These are phyloP conservation scores for Ormyrus labotus DNA, from an alignment of 2,888 invertebrate genomes.

Conservation along the genomic window DNA sequence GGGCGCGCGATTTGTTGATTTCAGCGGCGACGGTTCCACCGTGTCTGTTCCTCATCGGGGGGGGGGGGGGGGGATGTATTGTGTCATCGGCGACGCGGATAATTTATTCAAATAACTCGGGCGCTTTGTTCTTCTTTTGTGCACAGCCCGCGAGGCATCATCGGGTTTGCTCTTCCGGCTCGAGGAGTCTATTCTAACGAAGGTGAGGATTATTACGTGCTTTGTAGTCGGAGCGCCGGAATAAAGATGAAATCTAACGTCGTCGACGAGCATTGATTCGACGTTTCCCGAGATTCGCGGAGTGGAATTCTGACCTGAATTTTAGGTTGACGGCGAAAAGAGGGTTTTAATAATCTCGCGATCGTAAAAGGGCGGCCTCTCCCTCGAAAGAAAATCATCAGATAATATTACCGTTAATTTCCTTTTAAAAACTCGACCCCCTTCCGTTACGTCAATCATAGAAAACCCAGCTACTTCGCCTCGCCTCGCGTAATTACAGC, in stretches of 20 bases:
- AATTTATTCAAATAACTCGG: slow-evolving; percentile 26
- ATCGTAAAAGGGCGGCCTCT: no score
- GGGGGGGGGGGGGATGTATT: background rate
- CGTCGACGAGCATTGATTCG: no score
- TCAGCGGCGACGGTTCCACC: background rate
- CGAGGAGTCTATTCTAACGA: background rate
- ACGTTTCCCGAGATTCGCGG: no score
- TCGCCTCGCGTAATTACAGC: background rate
- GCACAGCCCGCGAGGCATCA: background rate
- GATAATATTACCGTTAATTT: no score
- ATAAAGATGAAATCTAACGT: no score
- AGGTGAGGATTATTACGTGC: background rate
- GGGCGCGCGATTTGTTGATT: slow-evolving; percentile 33
- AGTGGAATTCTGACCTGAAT: no score
- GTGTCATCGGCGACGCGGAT: slow-evolving; percentile 1
- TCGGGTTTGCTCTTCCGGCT: background rate
- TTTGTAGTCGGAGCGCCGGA: no score
- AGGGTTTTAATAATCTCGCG: no score
- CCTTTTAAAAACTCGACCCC: background rate
- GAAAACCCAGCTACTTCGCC: background rate
- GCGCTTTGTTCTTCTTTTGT: background rate
- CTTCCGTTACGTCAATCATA: background rate
- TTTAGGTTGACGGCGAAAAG: no score
- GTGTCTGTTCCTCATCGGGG: background rate
- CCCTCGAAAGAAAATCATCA: no score